phyloP scores from a whole-genome alignment of 2,888 invertebrate genomes.

The Thymelicus acteon region DNA sequence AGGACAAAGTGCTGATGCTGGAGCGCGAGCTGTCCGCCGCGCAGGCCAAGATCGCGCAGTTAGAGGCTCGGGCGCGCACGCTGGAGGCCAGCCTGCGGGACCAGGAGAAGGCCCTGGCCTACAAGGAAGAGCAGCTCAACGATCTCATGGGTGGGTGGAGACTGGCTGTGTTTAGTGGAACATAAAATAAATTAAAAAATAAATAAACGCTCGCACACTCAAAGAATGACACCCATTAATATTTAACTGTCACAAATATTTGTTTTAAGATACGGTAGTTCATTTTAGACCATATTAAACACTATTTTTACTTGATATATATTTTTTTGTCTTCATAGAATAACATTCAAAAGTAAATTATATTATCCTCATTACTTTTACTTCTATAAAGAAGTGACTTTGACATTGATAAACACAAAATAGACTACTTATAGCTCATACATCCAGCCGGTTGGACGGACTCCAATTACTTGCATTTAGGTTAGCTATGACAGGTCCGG shows the following conservation, averaged over 20 bases:
- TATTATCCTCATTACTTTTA: too few species aligned
- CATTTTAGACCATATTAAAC: too few species aligned
- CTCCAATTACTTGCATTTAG: conserved; percentile 43
- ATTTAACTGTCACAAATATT: too few species aligned
- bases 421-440: conserved; percentile 24
- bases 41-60: conserved; percentile 69
- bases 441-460: conserved; percentile 37
- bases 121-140: conserved; percentile 72
- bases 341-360: not conserved
- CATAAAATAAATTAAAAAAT: too few species aligned
- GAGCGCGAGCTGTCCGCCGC: conserved; percentile 72
- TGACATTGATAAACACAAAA: conserved; percentile 28
- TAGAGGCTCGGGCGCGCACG: conserved; percentile 69
- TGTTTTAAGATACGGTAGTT: too few species aligned
- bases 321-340: too few species aligned
- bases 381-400: conserved; percentile 23
- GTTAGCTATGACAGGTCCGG: conserved; percentile 36
- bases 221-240: too few species aligned
- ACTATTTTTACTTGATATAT: too few species aligned
- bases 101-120: conserved; percentile 75
- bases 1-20: conserved; percentile 71
- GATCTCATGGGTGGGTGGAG: conserved; percentile 70
- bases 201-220: too few species aligned
- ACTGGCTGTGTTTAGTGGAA: too few species aligned
- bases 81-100: conserved; percentile 87